Percentiles rank a stretch among this genome's conserved stretches.
These are phyloP conservation scores for Microplitis mediator DNA, from an alignment of 1,140 invertebrate genomes.

Conservation along the genomic window DNA sequence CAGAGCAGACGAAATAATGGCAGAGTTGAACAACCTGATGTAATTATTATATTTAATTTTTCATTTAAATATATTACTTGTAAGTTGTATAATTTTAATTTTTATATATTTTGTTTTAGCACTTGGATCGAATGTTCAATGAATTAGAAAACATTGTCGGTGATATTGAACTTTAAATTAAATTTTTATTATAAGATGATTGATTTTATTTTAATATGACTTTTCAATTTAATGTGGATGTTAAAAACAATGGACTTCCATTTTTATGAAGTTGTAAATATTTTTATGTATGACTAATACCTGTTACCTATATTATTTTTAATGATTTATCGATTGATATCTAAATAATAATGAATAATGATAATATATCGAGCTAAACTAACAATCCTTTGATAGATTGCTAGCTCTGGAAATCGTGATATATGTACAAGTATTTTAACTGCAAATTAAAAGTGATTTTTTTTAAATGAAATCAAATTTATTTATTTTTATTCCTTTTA, in stretches of 20 bases:
- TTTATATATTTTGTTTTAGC: constrained; percentile 41
- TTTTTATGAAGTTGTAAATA: constrained; percentile 21
- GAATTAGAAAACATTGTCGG: constrained; percentile 52
- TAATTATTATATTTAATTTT: constrained; percentile 34
- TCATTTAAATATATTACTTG: background rate
- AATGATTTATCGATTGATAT: background rate
- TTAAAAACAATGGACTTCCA: constrained; percentile 6
- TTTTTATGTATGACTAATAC: constrained; percentile 7
- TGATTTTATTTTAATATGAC: background rate
- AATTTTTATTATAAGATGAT: constrained; percentile 17
- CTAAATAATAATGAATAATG: background rate
- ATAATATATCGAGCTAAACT: too few species aligned
- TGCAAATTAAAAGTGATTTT: constrained; percentile 16
- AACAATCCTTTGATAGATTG: background rate
- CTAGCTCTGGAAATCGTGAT: constrained; percentile 18
- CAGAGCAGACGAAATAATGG: constrained; percentile 13
- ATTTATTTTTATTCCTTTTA: too few species aligned
- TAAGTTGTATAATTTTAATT: constrained; percentile 5
- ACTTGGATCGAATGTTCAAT: constrained; percentile 56
- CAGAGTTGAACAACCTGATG: constrained; percentile 42
- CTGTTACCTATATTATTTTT: background rate
- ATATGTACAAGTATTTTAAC: constrained; percentile 25
- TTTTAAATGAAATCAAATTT: background rate
- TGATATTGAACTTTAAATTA: constrained; percentile 45
- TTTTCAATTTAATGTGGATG: background rate